phyloP scores from a whole-genome alignment of 1,140 invertebrate genomes.

The Drosophila novamexicana region DNA sequence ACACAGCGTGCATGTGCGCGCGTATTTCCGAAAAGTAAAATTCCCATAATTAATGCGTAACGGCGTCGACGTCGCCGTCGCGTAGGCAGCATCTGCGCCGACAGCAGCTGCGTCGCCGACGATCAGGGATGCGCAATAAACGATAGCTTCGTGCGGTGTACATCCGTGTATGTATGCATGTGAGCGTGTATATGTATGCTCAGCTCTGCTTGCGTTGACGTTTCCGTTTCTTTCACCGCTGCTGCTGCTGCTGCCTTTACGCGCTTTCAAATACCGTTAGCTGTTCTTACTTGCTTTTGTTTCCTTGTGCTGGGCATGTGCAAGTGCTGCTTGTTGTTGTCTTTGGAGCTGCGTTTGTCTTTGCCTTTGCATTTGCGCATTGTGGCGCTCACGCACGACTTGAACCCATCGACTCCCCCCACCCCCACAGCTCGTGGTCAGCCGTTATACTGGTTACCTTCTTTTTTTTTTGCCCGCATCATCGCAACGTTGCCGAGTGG shows the following conservation, averaged over 20 bases:
- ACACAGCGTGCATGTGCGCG: slow-evolving; percentile 21
- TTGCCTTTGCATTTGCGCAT: slow-evolving; percentile 52
- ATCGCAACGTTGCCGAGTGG: slow-evolving; percentile 10
- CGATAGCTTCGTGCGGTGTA: slow-evolving; percentile 9
- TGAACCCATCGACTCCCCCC: slow-evolving; percentile 7
- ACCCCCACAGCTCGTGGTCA: background rate
- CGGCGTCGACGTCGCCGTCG: slow-evolving; percentile 21
- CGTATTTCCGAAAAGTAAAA: slow-evolving; percentile 43
- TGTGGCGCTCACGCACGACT: slow-evolving; percentile 66
- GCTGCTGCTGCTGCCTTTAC: slow-evolving; percentile 7
- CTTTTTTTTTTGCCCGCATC: slow-evolving; percentile 54
- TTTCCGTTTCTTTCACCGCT: slow-evolving; percentile 29
- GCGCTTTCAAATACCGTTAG: slow-evolving; percentile 35
- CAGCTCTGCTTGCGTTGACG: slow-evolving; percentile 18
- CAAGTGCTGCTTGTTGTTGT: slow-evolving; percentile 37
- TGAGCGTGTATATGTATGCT: slow-evolving; percentile 6
- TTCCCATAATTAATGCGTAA: slow-evolving; percentile 78
- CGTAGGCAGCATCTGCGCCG: background rate
- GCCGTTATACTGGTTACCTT: slow-evolving; percentile 10
- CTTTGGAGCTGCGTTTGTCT: slow-evolving; percentile 4
- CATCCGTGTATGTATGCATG: background rate
- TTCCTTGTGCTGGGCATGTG: slow-evolving; percentile 38
- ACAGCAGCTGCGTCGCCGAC: slow-evolving; percentile 25
- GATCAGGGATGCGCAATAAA: slow-evolving; percentile 35
- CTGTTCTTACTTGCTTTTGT: background rate